Percentiles rank a stretch among this genome's conserved stretches.
phyloP scores from a whole-genome alignment of 2,797 vertebrate genomes.

The Crypturellus tataupa region DNA sequence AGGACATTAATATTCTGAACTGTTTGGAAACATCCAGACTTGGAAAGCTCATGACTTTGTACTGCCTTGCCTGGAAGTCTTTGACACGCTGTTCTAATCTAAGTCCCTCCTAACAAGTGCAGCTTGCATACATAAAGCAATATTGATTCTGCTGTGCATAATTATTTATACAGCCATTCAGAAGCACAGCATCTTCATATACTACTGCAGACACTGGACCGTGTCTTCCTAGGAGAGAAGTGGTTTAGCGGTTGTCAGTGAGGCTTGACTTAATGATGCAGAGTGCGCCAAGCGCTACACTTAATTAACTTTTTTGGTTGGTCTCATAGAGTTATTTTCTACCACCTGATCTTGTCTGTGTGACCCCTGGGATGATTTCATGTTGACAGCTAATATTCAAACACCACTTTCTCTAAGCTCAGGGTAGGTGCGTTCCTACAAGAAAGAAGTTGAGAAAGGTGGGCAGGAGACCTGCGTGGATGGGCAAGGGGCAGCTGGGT shows the following conservation, averaged over 20 bases:
- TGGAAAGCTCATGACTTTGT: background rate
- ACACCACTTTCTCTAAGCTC: too few species aligned
- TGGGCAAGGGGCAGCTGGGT: too few species aligned
- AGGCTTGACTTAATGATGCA: constrained; percentile 33
- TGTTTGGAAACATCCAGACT: constrained; percentile 1
- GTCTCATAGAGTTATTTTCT: constrained; percentile 48
- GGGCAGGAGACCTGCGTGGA: too few species aligned
- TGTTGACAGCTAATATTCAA: background rate
- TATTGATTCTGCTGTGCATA: constrained; percentile 45
- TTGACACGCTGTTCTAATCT: background rate
- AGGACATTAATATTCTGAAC: constrained; percentile 35
- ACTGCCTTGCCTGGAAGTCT: background rate
- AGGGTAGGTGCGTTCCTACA: too few species aligned
- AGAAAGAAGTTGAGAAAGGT: too few species aligned
- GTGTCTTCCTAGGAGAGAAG: background rate
- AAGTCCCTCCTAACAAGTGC: constrained; percentile 22
- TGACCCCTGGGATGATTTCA: constrained; percentile 23
- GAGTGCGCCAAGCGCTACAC: background rate
- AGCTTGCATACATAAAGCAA: constrained; percentile 35
- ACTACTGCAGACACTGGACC: constrained; percentile 26
- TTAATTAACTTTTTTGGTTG: constrained; percentile 69
- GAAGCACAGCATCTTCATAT: constrained; percentile 2
- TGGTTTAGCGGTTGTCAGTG: constrained; percentile 4
- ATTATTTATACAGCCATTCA: constrained; percentile 39
- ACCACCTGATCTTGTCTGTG: constrained; percentile 22